Base-by-base conservation (phyloP, 2,113 vertebrate genomes). In the Anhinga rufa region DNA sequence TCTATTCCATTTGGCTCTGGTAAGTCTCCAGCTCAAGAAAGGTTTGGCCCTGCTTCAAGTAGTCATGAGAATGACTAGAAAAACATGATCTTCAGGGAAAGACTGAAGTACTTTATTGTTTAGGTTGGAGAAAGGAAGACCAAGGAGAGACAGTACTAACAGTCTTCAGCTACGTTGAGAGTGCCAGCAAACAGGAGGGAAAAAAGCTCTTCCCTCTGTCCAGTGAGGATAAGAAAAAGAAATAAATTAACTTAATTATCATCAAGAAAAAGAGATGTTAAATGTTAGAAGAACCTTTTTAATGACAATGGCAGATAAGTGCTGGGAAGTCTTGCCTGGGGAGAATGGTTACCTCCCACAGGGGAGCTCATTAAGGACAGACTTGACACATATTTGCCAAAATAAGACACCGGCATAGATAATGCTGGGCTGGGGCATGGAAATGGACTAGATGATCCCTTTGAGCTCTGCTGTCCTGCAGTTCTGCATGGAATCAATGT, bases 351-450 rank as follows among this genome's bases (percentile, higher is more conserved):
- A 20, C 6, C 14, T 46, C 10, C 4, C 18, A 10, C 4, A 64
- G 15, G 7, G 12, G 10, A 76, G 9, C 38, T 90, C 0, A 0
- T 14, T 42, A 57, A 85, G 31, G n/a, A 26, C 14, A 54, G 24
- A 42, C 3, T 57, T 58, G 44, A 76, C 25, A 51, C 4, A 1
- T 20, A 4, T 20, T n/a, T 54, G 21, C 20, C 54, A 44, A 78
- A 57, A 79, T 3, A 22, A 81, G 15, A 28, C 1, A 1, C 32
- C 86, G 18, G 12, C 31, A 49, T 52, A 22, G 48, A 18, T 60
- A 51, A 49, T 57, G 36, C 14, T 44, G 22, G 13, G 12, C 26
- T 68, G 26, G 8, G 14, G 6, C 16, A 6, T 9, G 6, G 25
- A 10, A 16, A 3, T 17, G 34, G 36, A 40, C 6, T n/a, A 19